phyloP scores from a whole-genome alignment of 1,140 invertebrate species.

The Lepidurus couesii region DNA sequence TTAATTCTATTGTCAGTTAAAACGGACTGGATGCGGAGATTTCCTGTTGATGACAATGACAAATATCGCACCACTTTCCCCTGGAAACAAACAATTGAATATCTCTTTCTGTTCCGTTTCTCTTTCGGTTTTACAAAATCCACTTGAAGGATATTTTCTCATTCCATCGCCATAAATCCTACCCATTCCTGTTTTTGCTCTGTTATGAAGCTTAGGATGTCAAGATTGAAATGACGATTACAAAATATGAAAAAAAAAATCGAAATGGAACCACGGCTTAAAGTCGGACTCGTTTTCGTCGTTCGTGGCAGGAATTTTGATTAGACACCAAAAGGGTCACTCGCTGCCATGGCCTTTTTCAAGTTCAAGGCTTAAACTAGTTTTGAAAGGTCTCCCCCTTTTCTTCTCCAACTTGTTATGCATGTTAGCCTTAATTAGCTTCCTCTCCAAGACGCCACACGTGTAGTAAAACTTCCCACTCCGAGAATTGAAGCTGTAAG shows the following conservation, averaged over 20 bases:
- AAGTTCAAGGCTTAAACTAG: slow-evolving; percentile 17
- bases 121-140: too few species aligned
- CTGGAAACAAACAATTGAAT: too few species aligned
- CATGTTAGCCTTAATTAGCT: not conserved
- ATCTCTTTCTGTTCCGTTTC: too few species aligned
- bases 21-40: too few species aligned
- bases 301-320: not conserved
- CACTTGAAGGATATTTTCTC: too few species aligned
- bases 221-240: too few species aligned
- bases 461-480: not conserved
- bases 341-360: not conserved
- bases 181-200: too few species aligned
- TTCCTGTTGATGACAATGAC: too few species aligned
- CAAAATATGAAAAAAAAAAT: too few species aligned
- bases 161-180: too few species aligned
- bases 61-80: too few species aligned
- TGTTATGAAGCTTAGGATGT: too few species aligned
- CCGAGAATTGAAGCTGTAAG: not conserved
- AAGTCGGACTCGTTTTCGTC: not conserved
- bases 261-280: not conserved
- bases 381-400: not conserved
- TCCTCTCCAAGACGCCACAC: not conserved
- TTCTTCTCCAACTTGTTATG: not conserved
- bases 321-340: not conserved
- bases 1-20: not conserved